Evolutionary conservation across 92 coral and sea anemone genomes (phyloP), one percentile per base, ranked within the genome.

Genomic region (Epizoanthus ramosus): DNA sequence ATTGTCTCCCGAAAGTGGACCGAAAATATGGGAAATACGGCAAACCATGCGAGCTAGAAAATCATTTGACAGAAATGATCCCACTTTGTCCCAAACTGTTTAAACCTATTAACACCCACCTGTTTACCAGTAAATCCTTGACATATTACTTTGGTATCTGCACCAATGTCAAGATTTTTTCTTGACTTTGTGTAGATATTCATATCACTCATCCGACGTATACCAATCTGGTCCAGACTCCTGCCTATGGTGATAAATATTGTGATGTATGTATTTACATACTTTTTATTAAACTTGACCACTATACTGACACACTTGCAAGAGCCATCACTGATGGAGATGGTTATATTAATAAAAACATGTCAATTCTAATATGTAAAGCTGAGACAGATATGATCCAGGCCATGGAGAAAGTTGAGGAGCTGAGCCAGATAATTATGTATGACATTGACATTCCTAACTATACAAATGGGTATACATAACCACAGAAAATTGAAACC

Each of bases 121-220:
- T 96, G 99, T 80, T 94, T 96, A 66, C 99, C 99, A 57, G 99
- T 96, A 77, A 94, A 96, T 8, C 99, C 98, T 77, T 96, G 98
- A 79, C 99, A 96, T 60, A 96, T 96, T 63, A 96, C 85, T 83
- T 87, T 92, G 14, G 53, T 47, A 61, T 96, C 87, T 85, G 89
- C 92, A 63, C 84, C 88, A 33, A 96, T 85, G 84, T 83, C 43
- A 31, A 96, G 91, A 72, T 93, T 91, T 47, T 84, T 81, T 79
- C 99, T 92, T 45, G 97, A 86, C 71, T 80, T 87, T 31, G 77
- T 85, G 70, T 96, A 96, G 4, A 71, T 23, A 81, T 93, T 37
- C 43, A 37, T 6, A 37, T 37, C 43, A 37, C 43, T 37, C 43
- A 37, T 37, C 43, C 43, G 97, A 68, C 99, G 96, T 73, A 94